phyloP scores from a whole-genome alignment of 2,113 vertebrate species.

The Nothocercus nigrocapillus region DNA sequence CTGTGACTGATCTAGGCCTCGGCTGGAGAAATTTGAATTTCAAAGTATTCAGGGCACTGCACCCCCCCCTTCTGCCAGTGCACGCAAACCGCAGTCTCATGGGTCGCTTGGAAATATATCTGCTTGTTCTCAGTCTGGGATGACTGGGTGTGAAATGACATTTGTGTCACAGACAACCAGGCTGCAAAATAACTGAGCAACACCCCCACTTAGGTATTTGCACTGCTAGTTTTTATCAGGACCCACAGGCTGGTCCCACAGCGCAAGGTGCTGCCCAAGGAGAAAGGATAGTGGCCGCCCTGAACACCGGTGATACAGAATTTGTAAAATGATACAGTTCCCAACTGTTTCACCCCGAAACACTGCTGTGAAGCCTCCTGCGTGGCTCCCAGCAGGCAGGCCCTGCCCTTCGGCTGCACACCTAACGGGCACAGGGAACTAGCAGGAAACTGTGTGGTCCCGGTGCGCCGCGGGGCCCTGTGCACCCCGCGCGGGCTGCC shows the following conservation, averaged over 20 bases:
- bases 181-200: background rate
- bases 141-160: background rate
- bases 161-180: background rate
- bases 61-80: background rate
- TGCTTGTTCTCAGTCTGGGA: background rate
- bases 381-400: background rate
- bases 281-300: no score
- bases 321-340: background rate
- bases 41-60: background rate
- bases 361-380: background rate
- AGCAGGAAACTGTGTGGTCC: background rate
- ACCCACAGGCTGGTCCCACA: background rate
- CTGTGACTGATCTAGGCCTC: background rate
- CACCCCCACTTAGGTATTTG: background rate
- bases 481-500: no score
- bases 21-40: background rate
- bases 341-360: background rate
- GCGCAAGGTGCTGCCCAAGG: background rate
- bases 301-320: background rate
- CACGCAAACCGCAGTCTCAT: fast-evolving
- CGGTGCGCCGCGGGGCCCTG: no score
- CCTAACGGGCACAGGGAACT: background rate
- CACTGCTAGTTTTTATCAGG: background rate
- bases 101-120: background rate
- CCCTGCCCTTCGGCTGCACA: background rate